Conservation (phyloP, 2,113 vertebrate genomes). For the Podarcis raffonei region DNA sequence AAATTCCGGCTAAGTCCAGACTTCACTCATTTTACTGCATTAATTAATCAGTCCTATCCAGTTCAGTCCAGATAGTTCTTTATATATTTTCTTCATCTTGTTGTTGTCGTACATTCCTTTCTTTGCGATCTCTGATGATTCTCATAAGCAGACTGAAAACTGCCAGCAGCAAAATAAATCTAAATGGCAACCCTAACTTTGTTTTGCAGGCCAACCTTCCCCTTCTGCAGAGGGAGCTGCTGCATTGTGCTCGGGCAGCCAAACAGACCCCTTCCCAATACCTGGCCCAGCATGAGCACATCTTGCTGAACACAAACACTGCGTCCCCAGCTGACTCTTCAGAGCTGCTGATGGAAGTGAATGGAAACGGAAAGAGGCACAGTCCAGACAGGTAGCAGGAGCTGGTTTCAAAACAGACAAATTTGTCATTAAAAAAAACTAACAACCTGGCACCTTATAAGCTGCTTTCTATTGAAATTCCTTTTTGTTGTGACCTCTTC, state of each 20-base stretch:
- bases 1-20: too few relatives aligned
- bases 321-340: constrained; percentile 91
- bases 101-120: too few relatives aligned
- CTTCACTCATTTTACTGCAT: too few relatives aligned
- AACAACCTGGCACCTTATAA: background rate
- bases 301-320: constrained; percentile 92
- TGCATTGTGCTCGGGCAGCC: constrained; percentile 95
- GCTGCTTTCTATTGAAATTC: background rate
- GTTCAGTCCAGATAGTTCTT: too few relatives aligned
- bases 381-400: constrained; percentile 88
- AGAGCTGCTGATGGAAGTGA: constrained; percentile 92
- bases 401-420: background rate
- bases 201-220: constrained; percentile 92
- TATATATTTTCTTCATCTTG: too few relatives aligned
- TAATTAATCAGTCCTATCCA: too few relatives aligned
- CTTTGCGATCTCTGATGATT: too few relatives aligned
- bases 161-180: background rate
- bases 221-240: constrained; percentile 93
- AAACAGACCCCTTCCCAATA: constrained; percentile 99
- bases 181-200: background rate
- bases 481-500: fast-evolving
- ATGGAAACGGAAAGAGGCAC: constrained; percentile 87
- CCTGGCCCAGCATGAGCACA: constrained; percentile 96
- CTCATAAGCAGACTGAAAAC: too few relatives aligned
- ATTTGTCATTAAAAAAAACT: background rate